Conservation (phyloP, 2,888 invertebrate species). For the Synanthedon formicaeformis region DNA sequence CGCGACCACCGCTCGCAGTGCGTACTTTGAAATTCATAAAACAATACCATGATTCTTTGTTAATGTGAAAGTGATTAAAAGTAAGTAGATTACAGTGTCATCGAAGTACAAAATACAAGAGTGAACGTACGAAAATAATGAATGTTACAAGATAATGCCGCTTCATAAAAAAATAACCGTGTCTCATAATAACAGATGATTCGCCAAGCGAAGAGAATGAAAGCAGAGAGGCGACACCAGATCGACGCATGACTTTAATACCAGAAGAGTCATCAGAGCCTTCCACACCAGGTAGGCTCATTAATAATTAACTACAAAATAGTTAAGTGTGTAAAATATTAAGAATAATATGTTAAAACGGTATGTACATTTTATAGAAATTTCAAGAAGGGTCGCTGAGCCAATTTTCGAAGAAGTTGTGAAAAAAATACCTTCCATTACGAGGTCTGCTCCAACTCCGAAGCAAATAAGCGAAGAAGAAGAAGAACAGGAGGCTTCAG, state of each 20-base stretch:
- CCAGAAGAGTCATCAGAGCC: slow-evolving; percentile 22
- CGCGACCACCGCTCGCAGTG: slow-evolving; percentile 74
- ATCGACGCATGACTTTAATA: slow-evolving; percentile 57
- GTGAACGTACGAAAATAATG: too few species aligned
- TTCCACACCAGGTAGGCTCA: not conserved
- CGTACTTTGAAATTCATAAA: slow-evolving; percentile 41
- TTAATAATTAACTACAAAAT: not conserved
- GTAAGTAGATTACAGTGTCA: too few species aligned
- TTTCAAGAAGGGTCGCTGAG: not conserved
- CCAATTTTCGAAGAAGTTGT: slow-evolving; percentile 14
- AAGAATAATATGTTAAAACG: too few species aligned
- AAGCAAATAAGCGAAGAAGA: slow-evolving; percentile 33
- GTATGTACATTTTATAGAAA: not conserved
- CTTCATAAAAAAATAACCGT: too few species aligned
- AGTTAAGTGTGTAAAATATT: not conserved
- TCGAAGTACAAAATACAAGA: too few species aligned
- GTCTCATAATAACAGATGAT: slow-evolving; percentile 29
- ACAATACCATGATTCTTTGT: too few species aligned
- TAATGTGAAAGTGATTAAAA: too few species aligned
- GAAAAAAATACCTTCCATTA: slow-evolving; percentile 16
- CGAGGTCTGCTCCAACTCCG: slow-evolving; percentile 20
- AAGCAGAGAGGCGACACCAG: slow-evolving; percentile 40
- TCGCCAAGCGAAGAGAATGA: slow-evolving; percentile 31
- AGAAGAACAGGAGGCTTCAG: not conserved
- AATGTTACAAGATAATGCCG: too few species aligned